These are phyloP conservation scores for Bagarius yarrelli DNA, from an alignment of 2,113 vertebrate genomes.

Conservation along the genomic window DNA sequence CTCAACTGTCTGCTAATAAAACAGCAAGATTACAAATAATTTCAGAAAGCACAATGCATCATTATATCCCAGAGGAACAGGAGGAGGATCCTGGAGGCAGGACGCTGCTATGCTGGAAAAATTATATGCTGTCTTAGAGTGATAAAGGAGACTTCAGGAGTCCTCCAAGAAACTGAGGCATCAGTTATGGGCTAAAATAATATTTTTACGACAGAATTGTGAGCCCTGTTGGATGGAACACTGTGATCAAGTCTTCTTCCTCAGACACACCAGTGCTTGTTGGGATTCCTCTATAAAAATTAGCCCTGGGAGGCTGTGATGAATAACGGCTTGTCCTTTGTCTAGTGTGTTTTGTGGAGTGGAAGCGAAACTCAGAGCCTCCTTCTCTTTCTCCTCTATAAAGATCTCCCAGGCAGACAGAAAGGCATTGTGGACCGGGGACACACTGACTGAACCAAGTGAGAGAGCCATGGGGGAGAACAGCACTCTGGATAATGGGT, in stretches of 20 bases:
- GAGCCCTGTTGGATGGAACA: constrained; percentile 43
- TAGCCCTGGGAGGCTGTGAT: constrained; percentile 9
- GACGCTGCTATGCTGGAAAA: background rate
- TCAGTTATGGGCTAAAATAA: constrained; percentile 34
- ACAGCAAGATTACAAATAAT: background rate
- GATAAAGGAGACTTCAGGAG: constrained; percentile 42
- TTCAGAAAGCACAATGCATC: background rate
- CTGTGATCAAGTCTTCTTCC: constrained; percentile 39
- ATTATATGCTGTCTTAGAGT: constrained; percentile 13
- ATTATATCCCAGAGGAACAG: background rate
- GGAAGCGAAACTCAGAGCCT: constrained; percentile 23
- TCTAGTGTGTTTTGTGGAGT: constrained; percentile 34
- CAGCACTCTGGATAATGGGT: constrained; percentile 61
- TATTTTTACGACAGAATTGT: constrained; percentile 53
- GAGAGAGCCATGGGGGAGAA: constrained; percentile 46
- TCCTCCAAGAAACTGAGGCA: constrained; percentile 1
- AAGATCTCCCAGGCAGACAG: constrained; percentile 62
- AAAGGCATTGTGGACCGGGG: constrained; percentile 59
- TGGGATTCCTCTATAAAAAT: constrained; percentile 14
- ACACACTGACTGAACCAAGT: constrained; percentile 55
- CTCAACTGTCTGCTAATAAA: too few relatives aligned
- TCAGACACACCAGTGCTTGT: constrained; percentile 32
- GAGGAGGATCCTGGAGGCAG: background rate
- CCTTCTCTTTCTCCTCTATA: constrained; percentile 49
- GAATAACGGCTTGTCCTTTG: constrained; percentile 36